Evolutionary conservation across 1,140 invertebrate species (phyloP).

Genomic region (Phthorimaea operculella): DNA sequence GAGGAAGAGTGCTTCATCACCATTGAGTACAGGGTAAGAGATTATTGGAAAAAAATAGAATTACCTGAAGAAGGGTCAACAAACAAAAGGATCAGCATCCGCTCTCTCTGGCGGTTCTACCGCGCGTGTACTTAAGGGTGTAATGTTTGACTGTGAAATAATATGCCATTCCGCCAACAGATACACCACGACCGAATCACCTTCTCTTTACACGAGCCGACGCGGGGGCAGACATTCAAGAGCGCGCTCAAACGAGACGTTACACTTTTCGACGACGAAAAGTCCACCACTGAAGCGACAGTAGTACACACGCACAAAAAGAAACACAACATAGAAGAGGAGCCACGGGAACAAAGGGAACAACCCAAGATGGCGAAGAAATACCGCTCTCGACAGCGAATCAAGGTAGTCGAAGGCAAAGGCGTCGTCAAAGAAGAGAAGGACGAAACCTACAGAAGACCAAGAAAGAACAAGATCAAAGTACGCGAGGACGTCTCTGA

Average conservation of each 20-base stretch:
- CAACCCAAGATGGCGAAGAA: slow-evolving; percentile 21
- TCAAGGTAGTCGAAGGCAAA: slow-evolving; percentile 38
- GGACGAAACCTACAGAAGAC: slow-evolving; percentile 39
- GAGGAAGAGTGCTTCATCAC: slow-evolving; percentile 54
- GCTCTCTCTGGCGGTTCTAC: slow-evolving; percentile 42
- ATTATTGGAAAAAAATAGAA: background rate
- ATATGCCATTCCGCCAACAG: slow-evolving; percentile 18
- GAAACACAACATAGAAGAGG: slow-evolving; percentile 15
- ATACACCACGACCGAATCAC: slow-evolving; percentile 59
- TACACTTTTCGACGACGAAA: slow-evolving; percentile 25
- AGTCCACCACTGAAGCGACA: slow-evolving; percentile 20
- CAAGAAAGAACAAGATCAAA: slow-evolving; percentile 49
- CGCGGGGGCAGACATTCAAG: slow-evolving; percentile 54
- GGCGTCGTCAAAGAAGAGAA: slow-evolving; percentile 42
- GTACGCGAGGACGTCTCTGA: slow-evolving; percentile 51
- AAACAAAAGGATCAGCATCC: too few relatives aligned
- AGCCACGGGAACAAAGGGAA: slow-evolving; percentile 1
- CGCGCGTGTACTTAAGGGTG: too few relatives aligned
- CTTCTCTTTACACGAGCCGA: slow-evolving; percentile 54
- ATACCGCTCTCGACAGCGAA: slow-evolving; percentile 24
- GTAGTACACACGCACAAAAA: slow-evolving; percentile 23
- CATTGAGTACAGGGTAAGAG: slow-evolving; percentile 49
- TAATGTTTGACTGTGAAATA: too few relatives aligned
- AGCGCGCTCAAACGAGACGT: slow-evolving; percentile 51
- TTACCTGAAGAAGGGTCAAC: background rate